Base-by-base conservation (phyloP, 2,888 invertebrate species). In the Drosophila eohydei region DNA sequence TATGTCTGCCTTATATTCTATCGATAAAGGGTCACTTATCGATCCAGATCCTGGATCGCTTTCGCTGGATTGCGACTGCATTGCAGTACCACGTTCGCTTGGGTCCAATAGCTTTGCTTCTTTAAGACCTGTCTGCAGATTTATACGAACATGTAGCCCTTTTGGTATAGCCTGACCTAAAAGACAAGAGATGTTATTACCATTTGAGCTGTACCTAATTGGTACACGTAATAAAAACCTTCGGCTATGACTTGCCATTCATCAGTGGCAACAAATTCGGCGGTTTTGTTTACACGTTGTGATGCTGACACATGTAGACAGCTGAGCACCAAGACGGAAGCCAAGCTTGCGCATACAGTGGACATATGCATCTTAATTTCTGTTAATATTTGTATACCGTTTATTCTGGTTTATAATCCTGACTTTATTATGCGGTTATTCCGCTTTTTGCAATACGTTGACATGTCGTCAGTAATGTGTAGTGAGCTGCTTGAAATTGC, bases 21-120 rank as follows among this genome's bases (percentile, higher is more conserved):
- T 90, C 21, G 88, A 88, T 1, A 89, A 61, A 0, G 66, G 74
- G 11, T 71, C 68, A 28, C 66, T 72, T 43, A 69, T 62, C 4
- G 48, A 3, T 44, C 71, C 69, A 4, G 52, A 14, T 46, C 76
- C 71, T 4, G 48, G 12, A n/a, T 38, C 16, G 8, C 62, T 54
- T 34, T 88, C 43, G 55, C 36, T 44, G 58, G 55, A 8, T 68
- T 71, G 7, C 74, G 73, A 16, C 14, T 88, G 89, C 4, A 90
- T 46, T 0, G 83, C 82, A 9, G 83, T 82, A 48, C 61, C 86
- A 51, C 91, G 89, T 36, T 92, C 88, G n/a, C 90, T 89, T 38
- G 95, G 95, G 32, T 95, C 95, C 75, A 96, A 83, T 40, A 97
- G 92, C 92, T 96, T 97, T 0, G 96, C 97, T 92, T 97, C 96